Conservation (phyloP, 2,888 invertebrate genomes). For the Amblyteles armatorius region DNA sequence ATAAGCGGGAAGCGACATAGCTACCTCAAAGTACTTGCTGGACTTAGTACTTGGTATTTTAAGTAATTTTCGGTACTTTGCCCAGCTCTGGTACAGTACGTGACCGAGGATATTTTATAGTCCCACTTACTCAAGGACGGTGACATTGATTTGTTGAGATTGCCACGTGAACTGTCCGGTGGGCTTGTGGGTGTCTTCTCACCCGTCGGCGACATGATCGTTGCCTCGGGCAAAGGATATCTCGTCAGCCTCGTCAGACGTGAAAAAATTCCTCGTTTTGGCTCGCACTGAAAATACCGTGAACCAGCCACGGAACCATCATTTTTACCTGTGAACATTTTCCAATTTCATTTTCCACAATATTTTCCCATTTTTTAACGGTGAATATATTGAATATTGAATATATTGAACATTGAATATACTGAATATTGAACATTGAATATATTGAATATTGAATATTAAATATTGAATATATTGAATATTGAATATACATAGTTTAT, state of each 20-base stretch:
- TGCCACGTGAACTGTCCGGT: slow-evolving; percentile 85
- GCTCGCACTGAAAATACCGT: slow-evolving; percentile 97
- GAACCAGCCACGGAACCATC: slow-evolving; percentile 97
- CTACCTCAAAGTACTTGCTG: no score
- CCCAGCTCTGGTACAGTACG: slow-evolving; percentile 32
- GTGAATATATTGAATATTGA: neutral
- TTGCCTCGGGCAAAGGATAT: slow-evolving; percentile 87
- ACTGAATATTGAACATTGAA: no score
- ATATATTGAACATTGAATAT: no score
- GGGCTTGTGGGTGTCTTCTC: slow-evolving; percentile 76
- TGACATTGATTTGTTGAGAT: slow-evolving; percentile 83
- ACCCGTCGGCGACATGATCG: slow-evolving; percentile 80
- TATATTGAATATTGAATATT: no score
- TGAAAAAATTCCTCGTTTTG: slow-evolving; percentile 97
- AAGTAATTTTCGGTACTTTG: neutral
- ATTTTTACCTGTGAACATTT: slow-evolving; percentile 92
- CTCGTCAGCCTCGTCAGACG: slow-evolving; percentile 94
- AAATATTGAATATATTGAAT: no score
- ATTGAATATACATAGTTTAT: neutral
- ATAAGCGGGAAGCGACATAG: no score
- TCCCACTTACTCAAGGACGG: slow-evolving; percentile 82
- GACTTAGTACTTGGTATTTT: no score
- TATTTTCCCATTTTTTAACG: neutral
- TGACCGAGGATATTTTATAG: slow-evolving; percentile 64
- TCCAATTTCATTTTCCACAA: slow-evolving; percentile 39